Evolutionary conservation across 2,888 invertebrate species (phyloP), one percentile per base, ranked within the genome.

Genomic region (Rotaria socialis): DNA sequence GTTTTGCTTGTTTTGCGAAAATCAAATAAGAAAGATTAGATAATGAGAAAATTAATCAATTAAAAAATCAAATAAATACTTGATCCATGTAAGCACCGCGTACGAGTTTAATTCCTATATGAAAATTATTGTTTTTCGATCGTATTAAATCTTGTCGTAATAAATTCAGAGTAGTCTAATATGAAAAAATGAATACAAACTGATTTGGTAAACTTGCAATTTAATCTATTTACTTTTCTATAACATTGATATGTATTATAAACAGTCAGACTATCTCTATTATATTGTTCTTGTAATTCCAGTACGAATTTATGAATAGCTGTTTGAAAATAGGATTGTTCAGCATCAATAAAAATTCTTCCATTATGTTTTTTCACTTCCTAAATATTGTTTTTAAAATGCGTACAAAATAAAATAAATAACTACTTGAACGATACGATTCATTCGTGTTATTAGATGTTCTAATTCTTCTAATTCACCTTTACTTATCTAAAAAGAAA

Each of bases 171-270:
- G 86, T 85, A 35, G 41, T 86, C 85, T 85, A 47, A 43, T 8
- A 10, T 92, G 89, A 35, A 88, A 88, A 58, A 85, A 41, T 41
- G 80, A 67, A 67, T 41, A 27, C 1, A 80, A 84, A 47, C 7
- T 35, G 50, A 3, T 22, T 60, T n/a, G 16, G 16, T 4, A 47
- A 35, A 50, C 24, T 56, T 10, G 27, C 2, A 27, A 67, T 14
- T 19, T 14, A 67, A 27, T 14, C 16, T 35, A 19, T 84, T 55
- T 43, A 86, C 52, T 90, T 95, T 95, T 89, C 99, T 92, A 92
- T 99, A 99, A 89, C 97, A 97, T 92, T 98, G 97, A 93, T 98
- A 98, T 47, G 97, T 98, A 93, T 98, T 98, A 93, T 97, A 98
- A 88, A 98, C 95, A 89, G 96, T 96, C 24, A 85, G 58, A 92